phyloP scores from a whole-genome alignment of 2,113 vertebrate genomes.

The Chunga burmeisteri region DNA sequence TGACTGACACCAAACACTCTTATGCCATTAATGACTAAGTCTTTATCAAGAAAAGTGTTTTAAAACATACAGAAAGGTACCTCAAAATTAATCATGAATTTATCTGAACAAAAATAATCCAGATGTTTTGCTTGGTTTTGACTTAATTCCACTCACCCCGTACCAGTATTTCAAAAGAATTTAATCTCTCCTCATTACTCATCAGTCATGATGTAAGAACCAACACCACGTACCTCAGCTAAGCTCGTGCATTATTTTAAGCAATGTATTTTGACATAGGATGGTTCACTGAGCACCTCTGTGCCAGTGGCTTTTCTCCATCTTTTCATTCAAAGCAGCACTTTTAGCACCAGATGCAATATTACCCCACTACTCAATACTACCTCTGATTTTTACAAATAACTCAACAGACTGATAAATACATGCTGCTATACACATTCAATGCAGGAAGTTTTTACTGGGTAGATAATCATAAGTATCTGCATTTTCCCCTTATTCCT shows the following conservation, averaged over 20 bases:
- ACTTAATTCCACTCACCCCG: neutral
- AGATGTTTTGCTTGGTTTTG: neutral
- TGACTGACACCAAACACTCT: slow-evolving; percentile 2
- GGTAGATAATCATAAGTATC: slow-evolving; percentile 73
- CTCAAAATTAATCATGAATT: slow-evolving; percentile 32
- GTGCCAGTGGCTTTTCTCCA: slow-evolving; percentile 65
- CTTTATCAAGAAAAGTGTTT: slow-evolving; percentile 27
- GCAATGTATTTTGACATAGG: slow-evolving; percentile 76
- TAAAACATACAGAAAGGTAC: slow-evolving; percentile 59
- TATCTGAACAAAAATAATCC: slow-evolving; percentile 47
- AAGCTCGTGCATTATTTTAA: slow-evolving; percentile 75
- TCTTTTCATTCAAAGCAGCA: slow-evolving; percentile 78
- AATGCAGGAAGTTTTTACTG: slow-evolving; percentile 77
- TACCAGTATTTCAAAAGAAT: slow-evolving; percentile 59
- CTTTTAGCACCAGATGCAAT: slow-evolving; percentile 88
- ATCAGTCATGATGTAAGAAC: slow-evolving; percentile 71
- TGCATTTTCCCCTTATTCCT: slow-evolving; percentile 64
- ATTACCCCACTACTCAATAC: slow-evolving; percentile 86
- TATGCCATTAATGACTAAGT: neutral
- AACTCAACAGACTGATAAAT: slow-evolving; percentile 80
- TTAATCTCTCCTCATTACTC: slow-evolving; percentile 32
- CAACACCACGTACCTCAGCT: slow-evolving; percentile 86
- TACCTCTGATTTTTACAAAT: slow-evolving; percentile 91
- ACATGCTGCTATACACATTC: slow-evolving; percentile 85
- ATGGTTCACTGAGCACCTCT: slow-evolving; percentile 66